phyloP scores from a whole-genome alignment of 2,113 vertebrate genomes.

The Chionodraco myersi region DNA sequence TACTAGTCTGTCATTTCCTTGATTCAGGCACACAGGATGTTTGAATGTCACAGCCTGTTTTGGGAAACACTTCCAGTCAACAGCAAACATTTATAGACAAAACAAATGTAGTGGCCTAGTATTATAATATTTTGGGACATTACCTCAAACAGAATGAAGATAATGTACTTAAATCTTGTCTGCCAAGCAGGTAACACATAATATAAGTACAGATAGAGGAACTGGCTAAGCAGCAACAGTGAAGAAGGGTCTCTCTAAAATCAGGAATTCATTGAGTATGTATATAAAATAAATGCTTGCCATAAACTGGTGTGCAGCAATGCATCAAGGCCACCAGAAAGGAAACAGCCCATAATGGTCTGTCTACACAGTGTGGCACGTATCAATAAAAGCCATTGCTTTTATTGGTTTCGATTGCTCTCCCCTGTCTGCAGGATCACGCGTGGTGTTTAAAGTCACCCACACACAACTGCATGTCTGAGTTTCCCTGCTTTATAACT shows the following conservation, averaged over 20 bases:
- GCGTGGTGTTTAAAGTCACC: neutral
- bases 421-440: slow-evolving; percentile 4
- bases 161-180: too few relatives aligned
- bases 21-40: slow-evolving; percentile 19
- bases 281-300: slow-evolving; percentile 12
- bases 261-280: neutral
- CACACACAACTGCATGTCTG: slow-evolving; percentile 5
- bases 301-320: neutral
- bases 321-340: neutral
- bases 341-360: neutral
- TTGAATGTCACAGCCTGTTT: slow-evolving; percentile 3
- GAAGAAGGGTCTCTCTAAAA: neutral
- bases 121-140: slow-evolving; percentile 6
- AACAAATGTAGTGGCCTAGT: slow-evolving; percentile 16
- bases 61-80: slow-evolving; percentile 2
- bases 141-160: too few relatives aligned
- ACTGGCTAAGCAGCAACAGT: too few relatives aligned
- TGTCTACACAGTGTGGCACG: slow-evolving; percentile 7
- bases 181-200: too few relatives aligned
- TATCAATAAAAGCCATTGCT: slow-evolving; percentile 20
- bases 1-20: slow-evolving; percentile 16
- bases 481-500: slow-evolving; percentile 1
- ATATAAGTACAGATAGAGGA: too few relatives aligned
- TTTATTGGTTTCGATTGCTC: neutral
- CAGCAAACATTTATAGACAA: slow-evolving; percentile 23